Evolutionary conservation across 2,113 vertebrate genomes (phyloP).

Genomic region (Ptychochromis oligacanthus): DNA sequence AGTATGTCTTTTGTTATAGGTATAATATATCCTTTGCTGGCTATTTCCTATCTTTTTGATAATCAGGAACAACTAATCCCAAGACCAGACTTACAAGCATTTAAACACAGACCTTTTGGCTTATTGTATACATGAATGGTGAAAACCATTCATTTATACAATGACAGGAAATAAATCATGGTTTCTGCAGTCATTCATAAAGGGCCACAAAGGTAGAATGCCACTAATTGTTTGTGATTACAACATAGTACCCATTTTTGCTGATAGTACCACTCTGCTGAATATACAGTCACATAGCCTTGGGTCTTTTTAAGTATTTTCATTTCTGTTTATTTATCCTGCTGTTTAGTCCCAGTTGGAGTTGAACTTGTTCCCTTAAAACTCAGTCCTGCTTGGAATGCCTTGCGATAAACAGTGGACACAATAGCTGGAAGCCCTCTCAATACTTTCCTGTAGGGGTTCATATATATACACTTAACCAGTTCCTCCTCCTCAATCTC

Average conservation of each 20-base stretch:
- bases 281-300: neutral
- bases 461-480: conserved; percentile 24
- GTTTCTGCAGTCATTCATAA: conserved; percentile 4
- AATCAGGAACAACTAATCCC: neutral
- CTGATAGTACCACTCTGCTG: neutral
- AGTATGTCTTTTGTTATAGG: no score
- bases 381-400: conserved; percentile 30
- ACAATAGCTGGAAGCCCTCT: conserved; percentile 80
- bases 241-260: neutral
- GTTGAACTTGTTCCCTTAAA: conserved; percentile 30
- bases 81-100: neutral
- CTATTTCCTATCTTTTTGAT: neutral
- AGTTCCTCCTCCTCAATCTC: conserved; percentile 30
- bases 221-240: neutral
- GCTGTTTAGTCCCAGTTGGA: conserved; percentile 55
- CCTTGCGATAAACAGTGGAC: conserved; percentile 44
- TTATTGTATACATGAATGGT: neutral
- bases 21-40: neutral
- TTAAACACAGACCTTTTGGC: conserved; percentile 1
- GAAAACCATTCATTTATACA: no score
- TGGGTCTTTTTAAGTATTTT: accelerated
- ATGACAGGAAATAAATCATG: conserved; percentile 12
- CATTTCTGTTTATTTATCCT: conserved; percentile 50
- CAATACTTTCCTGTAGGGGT: conserved; percentile 52
- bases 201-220: neutral